Conservation (phyloP, 2,888 invertebrate species). For the Pyrgus malvae region DNA sequence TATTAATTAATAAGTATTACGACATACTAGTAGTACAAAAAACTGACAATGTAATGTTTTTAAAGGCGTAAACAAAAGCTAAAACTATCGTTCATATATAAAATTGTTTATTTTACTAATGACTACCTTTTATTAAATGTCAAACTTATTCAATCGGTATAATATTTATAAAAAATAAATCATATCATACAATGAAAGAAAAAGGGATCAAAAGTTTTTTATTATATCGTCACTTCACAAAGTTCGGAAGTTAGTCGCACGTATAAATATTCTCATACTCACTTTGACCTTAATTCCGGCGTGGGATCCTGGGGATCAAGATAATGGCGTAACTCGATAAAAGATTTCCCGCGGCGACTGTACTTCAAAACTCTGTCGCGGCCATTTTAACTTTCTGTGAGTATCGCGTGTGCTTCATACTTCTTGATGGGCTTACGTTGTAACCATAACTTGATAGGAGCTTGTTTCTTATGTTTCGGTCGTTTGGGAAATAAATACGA, state of each 20-base stretch:
- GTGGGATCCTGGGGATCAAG: constrained; percentile 30
- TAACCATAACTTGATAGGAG: constrained; percentile 40
- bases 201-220: constrained; percentile 1
- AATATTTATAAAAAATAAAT: background rate
- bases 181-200: background rate
- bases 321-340: constrained; percentile 73
- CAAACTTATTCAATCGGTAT: too few relatives aligned
- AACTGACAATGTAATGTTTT: too few relatives aligned
- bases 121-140: too few relatives aligned
- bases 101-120: too few relatives aligned
- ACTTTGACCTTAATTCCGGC: constrained; percentile 24
- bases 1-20: too few relatives aligned
- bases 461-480: constrained; percentile 33
- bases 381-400: constrained; percentile 38
- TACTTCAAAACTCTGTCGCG: constrained; percentile 41
- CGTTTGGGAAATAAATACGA: constrained; percentile 29
- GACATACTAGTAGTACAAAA: too few relatives aligned
- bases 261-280: constrained; percentile 12
- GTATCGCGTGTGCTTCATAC: constrained; percentile 39
- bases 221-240: background rate
- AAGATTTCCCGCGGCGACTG: constrained; percentile 71
- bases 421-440: constrained; percentile 39
- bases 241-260: constrained; percentile 2
- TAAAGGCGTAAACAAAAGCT: too few relatives aligned
- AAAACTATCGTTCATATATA: too few relatives aligned